Percentiles rank a stretch among this genome's conserved stretches.
Evolutionary conservation across 2,113 vertebrate genomes (phyloP).

Genomic region (Rhinogobius similis): DNA sequence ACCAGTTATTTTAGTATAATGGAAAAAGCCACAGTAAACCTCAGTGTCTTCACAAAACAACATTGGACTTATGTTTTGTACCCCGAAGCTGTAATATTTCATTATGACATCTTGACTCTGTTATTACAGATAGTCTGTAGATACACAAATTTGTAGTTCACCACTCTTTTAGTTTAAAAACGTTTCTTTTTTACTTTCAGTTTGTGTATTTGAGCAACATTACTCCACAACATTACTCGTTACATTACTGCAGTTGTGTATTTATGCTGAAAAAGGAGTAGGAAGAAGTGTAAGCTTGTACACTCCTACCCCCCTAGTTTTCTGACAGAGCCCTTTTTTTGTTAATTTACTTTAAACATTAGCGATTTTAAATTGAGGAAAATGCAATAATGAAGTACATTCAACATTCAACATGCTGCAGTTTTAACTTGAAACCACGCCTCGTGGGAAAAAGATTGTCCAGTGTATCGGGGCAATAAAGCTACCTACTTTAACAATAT

Average conservation of each 20-base stretch:
- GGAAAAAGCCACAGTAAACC: slow-evolving; percentile 22
- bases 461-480: too few species aligned
- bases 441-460: too few species aligned
- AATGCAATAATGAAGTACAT: slow-evolving; percentile 10
- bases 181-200: too few species aligned
- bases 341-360: background rate
- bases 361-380: slow-evolving; percentile 10
- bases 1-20: slow-evolving; percentile 23
- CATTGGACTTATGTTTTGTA: background rate
- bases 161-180: background rate
- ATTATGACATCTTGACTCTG: background rate
- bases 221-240: too few species aligned
- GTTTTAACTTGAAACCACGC: background rate
- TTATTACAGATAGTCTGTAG: background rate
- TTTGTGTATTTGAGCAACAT: too few species aligned
- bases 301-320: too few species aligned
- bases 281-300: too few species aligned
- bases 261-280: too few species aligned
- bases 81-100: background rate
- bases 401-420: background rate
- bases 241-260: too few species aligned
- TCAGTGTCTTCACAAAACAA: slow-evolving; percentile 16
- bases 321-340: background rate
- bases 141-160: background rate
- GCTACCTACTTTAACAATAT: too few species aligned